Evolutionary conservation across 2,888 invertebrate genomes (phyloP).

Genomic region (Carterocephalus palaemon): DNA sequence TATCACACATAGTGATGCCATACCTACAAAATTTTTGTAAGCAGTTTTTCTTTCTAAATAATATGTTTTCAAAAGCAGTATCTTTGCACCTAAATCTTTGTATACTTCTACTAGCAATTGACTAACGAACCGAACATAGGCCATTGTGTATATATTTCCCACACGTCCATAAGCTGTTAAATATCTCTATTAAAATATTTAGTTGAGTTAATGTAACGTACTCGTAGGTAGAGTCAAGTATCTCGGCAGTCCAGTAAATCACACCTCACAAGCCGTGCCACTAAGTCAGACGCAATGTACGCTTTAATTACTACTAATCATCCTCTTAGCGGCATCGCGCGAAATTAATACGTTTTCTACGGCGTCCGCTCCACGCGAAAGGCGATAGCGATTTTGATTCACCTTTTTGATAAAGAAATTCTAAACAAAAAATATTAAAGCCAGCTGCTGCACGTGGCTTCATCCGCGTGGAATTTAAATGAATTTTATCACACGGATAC

Average conservation of each 20-base stretch:
- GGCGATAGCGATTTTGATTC: not conserved
- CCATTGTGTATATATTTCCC: no score
- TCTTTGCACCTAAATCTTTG: no score
- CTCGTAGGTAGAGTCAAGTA: no score
- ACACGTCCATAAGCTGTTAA: not conserved
- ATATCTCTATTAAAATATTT: not conserved
- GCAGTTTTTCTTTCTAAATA: no score
- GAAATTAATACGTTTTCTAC: constrained; percentile 22
- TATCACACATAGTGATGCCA: no score
- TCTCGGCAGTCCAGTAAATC: constrained; percentile 8
- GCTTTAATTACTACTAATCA: constrained; percentile 27
- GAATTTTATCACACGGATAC: no score
- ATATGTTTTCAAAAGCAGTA: no score
- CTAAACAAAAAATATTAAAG: not conserved
- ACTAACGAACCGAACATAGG: no score
- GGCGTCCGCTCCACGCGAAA: not conserved
- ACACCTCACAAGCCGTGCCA: constrained; percentile 3
- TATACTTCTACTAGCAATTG: no score
- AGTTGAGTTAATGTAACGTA: not conserved
- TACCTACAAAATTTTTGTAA: no score
- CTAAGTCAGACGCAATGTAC: constrained; percentile 12
- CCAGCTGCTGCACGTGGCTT: not conserved
- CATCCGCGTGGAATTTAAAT: no score
- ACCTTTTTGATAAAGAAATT: not conserved
- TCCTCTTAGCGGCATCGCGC: constrained; percentile 17